Base-by-base conservation (phyloP, 2,797 vertebrate species). In the Acrocephalus scirpaceus region DNA sequence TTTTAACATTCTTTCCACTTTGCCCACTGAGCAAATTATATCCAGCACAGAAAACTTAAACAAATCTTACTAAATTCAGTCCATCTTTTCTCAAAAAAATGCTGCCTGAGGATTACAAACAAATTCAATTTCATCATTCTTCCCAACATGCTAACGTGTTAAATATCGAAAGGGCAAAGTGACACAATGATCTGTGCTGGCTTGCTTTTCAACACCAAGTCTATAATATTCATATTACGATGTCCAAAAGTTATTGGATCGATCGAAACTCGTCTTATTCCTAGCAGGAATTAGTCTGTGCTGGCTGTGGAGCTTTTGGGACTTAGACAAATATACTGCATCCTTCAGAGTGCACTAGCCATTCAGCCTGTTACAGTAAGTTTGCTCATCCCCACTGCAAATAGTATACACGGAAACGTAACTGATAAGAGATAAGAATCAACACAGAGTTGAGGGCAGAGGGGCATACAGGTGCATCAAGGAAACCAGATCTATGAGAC, bases 171-270 rank as follows among this genome's bases (percentile, higher is more conserved):
- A 77, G 48, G 22, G 15, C 23, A 48, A 70, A 32, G 30, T n/a
- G 51, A 54, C n/a, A 70, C 26, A 66, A 65, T 17, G 42, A 69
- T 66, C 25, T 73, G 25, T 21, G 29, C 27, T 83, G 72, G 23
- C 27, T 16, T 77, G 18, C 32, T 88, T 82, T 72, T 62, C 76
- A 82, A 51, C 17, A 83, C 8, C 30, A 64, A 22, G 14, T 56
- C 53, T 40, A 9, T 29, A 48, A 9, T 29, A 48, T 23, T 48
- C 25, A 22, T 13, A 40, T 40, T 77, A 30, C 1, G 4, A 58
- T 25, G 22, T 27, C 40, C 58, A 32, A 13, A 74, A 51, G 16
- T 64, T 67, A 77, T 1, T 1, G 0, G 14, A 73, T 30, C 0
- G 0, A 51, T 70, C 40, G 51, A 79, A 79, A 44, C n/a, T 44